Base-by-base conservation (phyloP, 2,888 invertebrate genomes). In the Cerastis leucographa region DNA sequence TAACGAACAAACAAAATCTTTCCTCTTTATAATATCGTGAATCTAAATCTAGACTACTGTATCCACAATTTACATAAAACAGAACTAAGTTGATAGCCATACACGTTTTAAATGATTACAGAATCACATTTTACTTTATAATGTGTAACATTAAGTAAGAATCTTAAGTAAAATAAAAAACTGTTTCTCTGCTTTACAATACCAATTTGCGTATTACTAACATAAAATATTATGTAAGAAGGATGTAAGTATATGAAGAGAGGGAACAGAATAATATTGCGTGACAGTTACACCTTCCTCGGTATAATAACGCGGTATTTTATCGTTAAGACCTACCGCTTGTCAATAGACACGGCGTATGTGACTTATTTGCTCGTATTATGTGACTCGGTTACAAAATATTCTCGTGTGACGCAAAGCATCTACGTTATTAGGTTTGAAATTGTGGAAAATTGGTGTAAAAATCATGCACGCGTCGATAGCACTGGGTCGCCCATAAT, bases 261-360 rank as follows among this genome's bases (percentile, higher is more conserved):
- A 79, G 25, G 54, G 71, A 75, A 83, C 67, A 72, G 25, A 80
- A 81, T 77, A 86, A 76, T 74, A 46, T 56, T 42, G 70, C 67
- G 80, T 87, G 79, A 76, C 79, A 67, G 69, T 76, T 74, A 78
- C 76, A 80, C 78, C 71, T 80, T 69, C 84, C 72, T 71, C 67
- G 64, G 80, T 81, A 83, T 84, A 88, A 86, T 86, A 85, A 81
- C 77, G 71, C 80, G 81, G 78, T 89, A 89, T 88, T 86, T 88
- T 87, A 88, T 89, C 89, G 84, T 89, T 89, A 84, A 83, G 83
- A 78, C 72, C 71, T 82, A 83, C 84, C 84, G 82, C 84, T 87
- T 89, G 89, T 89, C 88, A 88, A 89, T 88, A 87, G 72, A 80
- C 76, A 77, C 80, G 67, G 73, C 80, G 85, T 81, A 84, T 84